phyloP scores from a whole-genome alignment of 2,888 invertebrate genomes.

The Cataglyphis cursor region DNA sequence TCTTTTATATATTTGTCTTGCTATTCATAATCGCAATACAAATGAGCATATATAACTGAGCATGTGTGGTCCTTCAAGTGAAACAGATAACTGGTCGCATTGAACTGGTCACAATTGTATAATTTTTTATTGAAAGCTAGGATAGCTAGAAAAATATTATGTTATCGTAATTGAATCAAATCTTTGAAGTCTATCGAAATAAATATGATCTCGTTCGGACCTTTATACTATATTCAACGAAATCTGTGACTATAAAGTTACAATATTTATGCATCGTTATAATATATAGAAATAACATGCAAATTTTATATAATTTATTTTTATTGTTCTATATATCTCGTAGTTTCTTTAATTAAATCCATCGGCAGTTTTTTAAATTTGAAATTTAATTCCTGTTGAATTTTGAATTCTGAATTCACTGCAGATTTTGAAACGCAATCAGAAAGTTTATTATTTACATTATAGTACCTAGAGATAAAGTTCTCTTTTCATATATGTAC shows the following conservation, averaged over 20 bases:
- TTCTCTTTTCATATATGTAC: not conserved
- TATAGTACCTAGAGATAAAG: not conserved
- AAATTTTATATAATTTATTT: not conserved
- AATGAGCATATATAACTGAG: not conserved
- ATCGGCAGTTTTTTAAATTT: not conserved
- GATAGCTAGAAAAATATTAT: conserved; percentile 1
- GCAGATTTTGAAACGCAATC: not conserved
- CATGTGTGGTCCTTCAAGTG: not conserved
- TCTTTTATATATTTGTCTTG: not conserved
- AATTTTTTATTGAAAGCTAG: not conserved
- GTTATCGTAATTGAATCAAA: not conserved
- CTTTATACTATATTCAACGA: not conserved
- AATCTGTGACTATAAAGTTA: not conserved
- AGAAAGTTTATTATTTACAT: conserved; percentile 30
- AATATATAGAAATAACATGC: conserved; percentile 2
- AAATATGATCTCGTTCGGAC: not conserved
- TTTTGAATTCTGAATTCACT: not conserved
- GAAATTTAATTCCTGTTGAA: not conserved
- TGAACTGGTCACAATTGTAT: too few species aligned
- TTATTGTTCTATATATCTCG: not conserved
- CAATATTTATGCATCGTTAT: not conserved
- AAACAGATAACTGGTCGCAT: too few species aligned
- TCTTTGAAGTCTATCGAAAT: not conserved
- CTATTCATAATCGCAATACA: not conserved
- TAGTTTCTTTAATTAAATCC: too few species aligned